Percentiles rank a stretch among this genome's conserved stretches.
phyloP scores from a whole-genome alignment of 1,140 invertebrate species.

The Cherax quadricarinatus region DNA sequence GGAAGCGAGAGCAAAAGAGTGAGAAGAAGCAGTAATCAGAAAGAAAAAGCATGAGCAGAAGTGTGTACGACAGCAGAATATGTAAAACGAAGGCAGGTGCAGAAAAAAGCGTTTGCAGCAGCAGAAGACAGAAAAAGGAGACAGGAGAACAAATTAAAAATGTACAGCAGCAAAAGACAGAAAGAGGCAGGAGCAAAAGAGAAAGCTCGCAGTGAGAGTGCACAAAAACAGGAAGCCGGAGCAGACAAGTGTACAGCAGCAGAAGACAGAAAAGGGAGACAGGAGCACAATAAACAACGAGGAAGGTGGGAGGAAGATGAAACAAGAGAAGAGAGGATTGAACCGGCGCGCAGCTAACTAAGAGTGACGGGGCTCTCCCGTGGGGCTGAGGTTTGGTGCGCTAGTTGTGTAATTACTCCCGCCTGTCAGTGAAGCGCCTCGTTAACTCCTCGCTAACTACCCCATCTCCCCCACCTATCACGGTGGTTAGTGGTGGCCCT shows the following conservation, averaged over 20 bases:
- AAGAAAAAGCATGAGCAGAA: too few relatives aligned
- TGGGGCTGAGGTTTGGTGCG: background rate
- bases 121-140: too few relatives aligned
- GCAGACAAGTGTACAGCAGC: background rate
- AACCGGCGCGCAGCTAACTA: background rate
- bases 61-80: too few relatives aligned
- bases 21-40: too few relatives aligned
- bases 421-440: constrained; percentile 11
- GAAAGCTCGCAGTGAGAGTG: too few relatives aligned
- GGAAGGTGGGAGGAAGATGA: background rate
- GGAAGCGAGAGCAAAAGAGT: too few relatives aligned
- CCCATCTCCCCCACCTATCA: background rate
- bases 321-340: background rate
- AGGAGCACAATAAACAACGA: background rate
- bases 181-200: too few relatives aligned
- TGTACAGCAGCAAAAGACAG: too few relatives aligned
- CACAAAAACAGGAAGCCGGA: too few relatives aligned
- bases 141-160: too few relatives aligned
- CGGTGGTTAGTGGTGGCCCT: background rate
- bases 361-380: background rate
- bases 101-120: too few relatives aligned
- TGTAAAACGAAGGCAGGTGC: too few relatives aligned
- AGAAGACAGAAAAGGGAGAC: background rate
- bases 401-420: background rate
- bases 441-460: background rate